Conservation (phyloP, 2,113 vertebrate genomes). For the Eudyptes chrysolophus region DNA sequence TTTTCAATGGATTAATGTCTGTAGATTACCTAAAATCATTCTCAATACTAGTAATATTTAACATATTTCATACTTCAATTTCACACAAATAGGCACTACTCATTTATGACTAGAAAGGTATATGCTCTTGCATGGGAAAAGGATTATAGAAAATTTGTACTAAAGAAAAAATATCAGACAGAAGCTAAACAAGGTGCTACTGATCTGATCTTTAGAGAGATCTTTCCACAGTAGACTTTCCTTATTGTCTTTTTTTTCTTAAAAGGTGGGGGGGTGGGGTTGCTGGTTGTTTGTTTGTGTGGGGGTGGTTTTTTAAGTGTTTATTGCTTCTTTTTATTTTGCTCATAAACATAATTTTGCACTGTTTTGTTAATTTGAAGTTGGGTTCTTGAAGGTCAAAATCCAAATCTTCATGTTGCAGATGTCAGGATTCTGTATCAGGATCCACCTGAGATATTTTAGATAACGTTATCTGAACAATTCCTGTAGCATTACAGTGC, state of each 20-base stretch:
- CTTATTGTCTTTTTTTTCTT: not conserved
- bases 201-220: not conserved
- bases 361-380: not conserved
- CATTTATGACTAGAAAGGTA: not conserved
- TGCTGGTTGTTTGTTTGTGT: not conserved
- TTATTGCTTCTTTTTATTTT: not conserved
- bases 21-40: not conserved
- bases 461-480: not conserved
- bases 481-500: not conserved
- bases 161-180: not conserved
- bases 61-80: not conserved
- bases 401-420: not conserved
- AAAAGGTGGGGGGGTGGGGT: fast-evolving
- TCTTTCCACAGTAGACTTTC: not conserved
- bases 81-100: not conserved
- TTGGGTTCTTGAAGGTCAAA: not conserved
- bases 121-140: not conserved
- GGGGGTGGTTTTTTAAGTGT: not conserved
- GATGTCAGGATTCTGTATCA: not conserved
- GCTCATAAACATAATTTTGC: not conserved
- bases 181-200: not conserved
- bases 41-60: not conserved
- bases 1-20: not conserved
- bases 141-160: not conserved
- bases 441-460: not conserved